Percentiles rank a stretch among this genome's conserved stretches.
phyloP scores from a whole-genome alignment of 2,888 invertebrate genomes.

The Lathronympha strigana region DNA sequence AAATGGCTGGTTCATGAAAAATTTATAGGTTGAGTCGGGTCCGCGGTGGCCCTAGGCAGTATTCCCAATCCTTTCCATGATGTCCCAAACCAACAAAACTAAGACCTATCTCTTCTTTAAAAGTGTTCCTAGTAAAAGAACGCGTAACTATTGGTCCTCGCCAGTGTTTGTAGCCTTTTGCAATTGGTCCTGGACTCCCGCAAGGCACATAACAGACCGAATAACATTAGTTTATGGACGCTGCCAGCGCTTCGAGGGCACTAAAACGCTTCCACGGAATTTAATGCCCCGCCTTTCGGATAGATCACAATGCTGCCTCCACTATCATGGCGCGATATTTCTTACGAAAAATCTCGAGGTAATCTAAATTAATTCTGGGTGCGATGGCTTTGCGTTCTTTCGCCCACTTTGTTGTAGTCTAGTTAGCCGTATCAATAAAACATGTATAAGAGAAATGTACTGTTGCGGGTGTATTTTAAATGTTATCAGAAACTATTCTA shows the following conservation, averaged over 20 bases:
- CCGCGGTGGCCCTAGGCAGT: constrained; percentile 52
- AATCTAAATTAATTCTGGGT: constrained; percentile 38
- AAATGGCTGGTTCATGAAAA: constrained; percentile 76
- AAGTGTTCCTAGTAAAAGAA: background rate
- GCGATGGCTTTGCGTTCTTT: constrained; percentile 1
- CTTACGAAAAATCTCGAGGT: constrained; percentile 39
- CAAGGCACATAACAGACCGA: constrained; percentile 69
- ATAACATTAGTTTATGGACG: constrained; percentile 78
- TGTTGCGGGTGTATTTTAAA: background rate
- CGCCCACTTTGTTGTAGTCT: background rate
- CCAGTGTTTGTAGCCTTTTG: background rate
- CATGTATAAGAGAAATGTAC: background rate
- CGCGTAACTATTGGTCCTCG: background rate
- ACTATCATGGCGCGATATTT: constrained; percentile 39
- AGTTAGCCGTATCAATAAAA: background rate
- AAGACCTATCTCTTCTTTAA: background rate
- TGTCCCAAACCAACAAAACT: background rate
- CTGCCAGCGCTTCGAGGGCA: constrained; percentile 56
- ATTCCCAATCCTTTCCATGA: background rate
- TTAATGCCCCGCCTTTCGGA: constrained; percentile 57
- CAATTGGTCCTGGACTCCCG: constrained; percentile 53
- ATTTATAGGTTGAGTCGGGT: constrained; percentile 65
- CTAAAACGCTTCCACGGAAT: constrained; percentile 63
- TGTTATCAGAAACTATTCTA: too few species aligned
- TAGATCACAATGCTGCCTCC: constrained; percentile 48